These are phyloP conservation scores for Hemiscyllium ocellatum DNA, from an alignment of 2,113 vertebrate species.

Conservation along the genomic window DNA sequence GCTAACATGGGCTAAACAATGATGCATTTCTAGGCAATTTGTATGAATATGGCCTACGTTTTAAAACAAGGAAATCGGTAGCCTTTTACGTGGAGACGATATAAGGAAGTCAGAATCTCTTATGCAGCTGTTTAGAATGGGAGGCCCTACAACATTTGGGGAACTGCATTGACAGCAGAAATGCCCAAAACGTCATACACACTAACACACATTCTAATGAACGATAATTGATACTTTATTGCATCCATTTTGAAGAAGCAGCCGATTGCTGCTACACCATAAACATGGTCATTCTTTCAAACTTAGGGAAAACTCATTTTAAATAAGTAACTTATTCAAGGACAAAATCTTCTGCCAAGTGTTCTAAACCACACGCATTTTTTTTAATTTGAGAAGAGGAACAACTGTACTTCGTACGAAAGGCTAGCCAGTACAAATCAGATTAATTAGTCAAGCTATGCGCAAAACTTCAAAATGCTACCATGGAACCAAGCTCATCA, in stretches of 20 bases:
- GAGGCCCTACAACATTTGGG: neutral
- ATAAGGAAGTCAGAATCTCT: neutral
- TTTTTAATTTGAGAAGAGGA: neutral
- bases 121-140: neutral
- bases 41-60: neutral
- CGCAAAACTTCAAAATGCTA: neutral
- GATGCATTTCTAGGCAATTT: neutral
- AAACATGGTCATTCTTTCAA: neutral
- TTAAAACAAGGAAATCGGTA: neutral
- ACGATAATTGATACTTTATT: neutral
- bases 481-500: neutral
- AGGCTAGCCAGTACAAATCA: neutral
- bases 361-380: neutral
- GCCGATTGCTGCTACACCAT: neutral
- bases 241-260: neutral
- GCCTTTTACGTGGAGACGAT: too few relatives aligned
- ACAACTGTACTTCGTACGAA: neutral
- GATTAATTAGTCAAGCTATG: neutral
- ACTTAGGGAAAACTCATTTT: neutral
- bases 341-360: neutral
- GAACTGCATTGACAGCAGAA: neutral
- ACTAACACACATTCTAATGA: neutral
- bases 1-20: neutral
- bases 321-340: neutral
- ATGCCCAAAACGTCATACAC: neutral